Evolutionary conservation across 2,888 invertebrate species (phyloP).

Genomic region (Cryptocephalus primarius): DNA sequence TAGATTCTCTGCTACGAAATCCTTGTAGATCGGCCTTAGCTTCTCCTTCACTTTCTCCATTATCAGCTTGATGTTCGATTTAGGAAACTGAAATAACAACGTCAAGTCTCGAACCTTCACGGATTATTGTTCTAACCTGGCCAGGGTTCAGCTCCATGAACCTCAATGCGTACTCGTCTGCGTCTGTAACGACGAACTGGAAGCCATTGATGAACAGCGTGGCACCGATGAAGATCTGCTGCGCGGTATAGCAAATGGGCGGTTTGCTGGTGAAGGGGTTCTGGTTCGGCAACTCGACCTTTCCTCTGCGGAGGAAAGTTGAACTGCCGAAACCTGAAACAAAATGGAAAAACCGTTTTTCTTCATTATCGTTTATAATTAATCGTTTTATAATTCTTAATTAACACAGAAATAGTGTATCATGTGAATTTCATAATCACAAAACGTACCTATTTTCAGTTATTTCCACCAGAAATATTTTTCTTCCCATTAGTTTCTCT

Average conservation of each 20-base stretch:
- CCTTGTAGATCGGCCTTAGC: slow-evolving; percentile 60
- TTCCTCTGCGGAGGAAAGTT: slow-evolving; percentile 53
- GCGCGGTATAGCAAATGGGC: slow-evolving; percentile 63
- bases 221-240: slow-evolving; percentile 79
- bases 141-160: slow-evolving; percentile 74
- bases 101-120: no score
- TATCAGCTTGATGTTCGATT: slow-evolving; percentile 59
- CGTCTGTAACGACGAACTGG: slow-evolving; percentile 64
- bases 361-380: no score
- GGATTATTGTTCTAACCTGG: slow-evolving; percentile 43
- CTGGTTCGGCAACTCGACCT: slow-evolving; percentile 62
- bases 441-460: no score
- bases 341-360: not conserved
- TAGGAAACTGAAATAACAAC: slow-evolving; percentile 50
- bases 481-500: no score
- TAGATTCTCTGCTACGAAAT: slow-evolving; percentile 63
- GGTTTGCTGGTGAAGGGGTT: slow-evolving; percentile 59
- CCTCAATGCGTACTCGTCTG: slow-evolving; percentile 77
- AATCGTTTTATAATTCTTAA: no score
- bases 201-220: slow-evolving; percentile 66
- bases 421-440: no score
- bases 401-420: no score
- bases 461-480: no score
- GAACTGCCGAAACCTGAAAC: slow-evolving; percentile 41
- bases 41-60: slow-evolving; percentile 62